Percentiles rank a stretch among this genome's conserved stretches.
Conservation (phyloP, 1,140 invertebrate genomes). For the Plectrocnemia conspersa region DNA sequence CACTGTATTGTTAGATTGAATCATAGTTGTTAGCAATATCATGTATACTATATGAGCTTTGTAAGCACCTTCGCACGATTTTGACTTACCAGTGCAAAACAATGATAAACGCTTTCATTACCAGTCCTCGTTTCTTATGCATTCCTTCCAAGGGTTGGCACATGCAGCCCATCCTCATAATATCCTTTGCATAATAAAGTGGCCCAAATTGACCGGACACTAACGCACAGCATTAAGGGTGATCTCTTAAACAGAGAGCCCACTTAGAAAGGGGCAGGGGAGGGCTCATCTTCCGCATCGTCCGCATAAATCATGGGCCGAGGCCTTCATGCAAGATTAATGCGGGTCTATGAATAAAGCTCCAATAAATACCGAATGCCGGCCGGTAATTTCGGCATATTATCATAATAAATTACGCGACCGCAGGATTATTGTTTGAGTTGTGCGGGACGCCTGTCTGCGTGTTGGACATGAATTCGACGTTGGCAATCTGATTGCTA, state of each 20-base stretch:
- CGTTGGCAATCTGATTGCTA: background rate
- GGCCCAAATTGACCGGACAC: conserved; percentile 18
- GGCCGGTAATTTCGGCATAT: conserved; percentile 34
- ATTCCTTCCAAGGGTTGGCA: no score
- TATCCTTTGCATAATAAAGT: conserved; percentile 11
- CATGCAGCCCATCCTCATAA: no score
- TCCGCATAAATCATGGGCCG: conserved; percentile 30
- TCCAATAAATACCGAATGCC: conserved; percentile 32
- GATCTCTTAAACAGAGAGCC: background rate
- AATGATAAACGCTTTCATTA: no score
- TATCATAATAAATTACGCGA: conserved; percentile 34
- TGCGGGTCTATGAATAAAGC: conserved; percentile 35
- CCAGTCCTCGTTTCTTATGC: no score
- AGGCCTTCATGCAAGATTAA: conserved; percentile 33
- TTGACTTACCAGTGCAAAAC: no score
- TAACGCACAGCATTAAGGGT: background rate
- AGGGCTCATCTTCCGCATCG: background rate
- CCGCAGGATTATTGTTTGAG: no score
- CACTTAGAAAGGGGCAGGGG: background rate
- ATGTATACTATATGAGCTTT: no score
- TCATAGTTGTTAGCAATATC: no score
- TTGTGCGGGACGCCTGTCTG: conserved; percentile 14
- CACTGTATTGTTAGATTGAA: no score
- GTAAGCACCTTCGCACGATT: no score
- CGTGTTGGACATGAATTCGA: background rate